Conservation (phyloP, 2,113 vertebrate species). For the Alethe castanea region DNA sequence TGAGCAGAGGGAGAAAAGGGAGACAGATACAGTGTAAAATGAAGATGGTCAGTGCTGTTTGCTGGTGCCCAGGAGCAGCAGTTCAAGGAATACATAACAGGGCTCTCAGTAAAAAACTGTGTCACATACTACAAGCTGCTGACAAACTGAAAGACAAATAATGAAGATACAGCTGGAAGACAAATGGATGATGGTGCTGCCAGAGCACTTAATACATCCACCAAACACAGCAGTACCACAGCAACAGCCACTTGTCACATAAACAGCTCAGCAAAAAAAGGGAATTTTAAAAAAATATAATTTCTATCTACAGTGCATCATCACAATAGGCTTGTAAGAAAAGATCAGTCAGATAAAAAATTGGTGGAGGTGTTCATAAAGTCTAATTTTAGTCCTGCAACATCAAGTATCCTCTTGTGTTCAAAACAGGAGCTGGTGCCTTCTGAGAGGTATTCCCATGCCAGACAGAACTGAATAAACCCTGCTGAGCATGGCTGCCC, state of each 20-base stretch:
- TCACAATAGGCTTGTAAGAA: not conserved
- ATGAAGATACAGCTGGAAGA: not conserved
- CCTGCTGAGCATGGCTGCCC: not conserved
- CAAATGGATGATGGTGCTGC: not conserved
- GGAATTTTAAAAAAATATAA: not conserved
- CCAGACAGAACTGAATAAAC: not conserved
- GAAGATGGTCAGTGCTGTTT: not conserved
- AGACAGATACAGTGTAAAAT: not conserved
- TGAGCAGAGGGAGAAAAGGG: not conserved
- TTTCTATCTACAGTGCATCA: not conserved
- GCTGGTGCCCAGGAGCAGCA: not conserved
- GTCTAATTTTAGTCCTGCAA: not conserved
- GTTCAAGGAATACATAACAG: not conserved
- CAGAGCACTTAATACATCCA: not conserved
- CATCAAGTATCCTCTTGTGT: not conserved
- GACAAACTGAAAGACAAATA: not conserved
- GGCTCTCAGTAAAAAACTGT: not conserved
- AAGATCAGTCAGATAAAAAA: not conserved
- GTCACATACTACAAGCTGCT: not conserved
- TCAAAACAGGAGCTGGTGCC: not conserved
- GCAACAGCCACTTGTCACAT: not conserved
- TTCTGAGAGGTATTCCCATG: not conserved
- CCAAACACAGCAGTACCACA: not conserved
- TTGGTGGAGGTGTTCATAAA: not conserved
- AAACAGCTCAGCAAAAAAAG: not conserved